phyloP scores from a whole-genome alignment of 2,113 vertebrate species.

The Agelaius phoeniceus region DNA sequence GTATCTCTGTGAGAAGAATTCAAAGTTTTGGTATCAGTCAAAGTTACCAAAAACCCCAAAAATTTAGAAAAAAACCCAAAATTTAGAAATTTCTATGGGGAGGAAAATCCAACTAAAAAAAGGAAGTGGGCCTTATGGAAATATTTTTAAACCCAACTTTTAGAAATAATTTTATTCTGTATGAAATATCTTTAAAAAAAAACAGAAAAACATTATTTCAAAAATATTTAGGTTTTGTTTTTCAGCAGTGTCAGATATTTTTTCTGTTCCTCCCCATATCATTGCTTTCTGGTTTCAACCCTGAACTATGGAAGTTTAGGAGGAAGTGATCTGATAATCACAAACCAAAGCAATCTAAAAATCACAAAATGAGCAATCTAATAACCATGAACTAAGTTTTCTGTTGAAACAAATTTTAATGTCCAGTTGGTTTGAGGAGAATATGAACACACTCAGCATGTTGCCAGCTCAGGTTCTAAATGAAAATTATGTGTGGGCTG shows the following conservation, averaged over 20 bases:
- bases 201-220: not conserved
- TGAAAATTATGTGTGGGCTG: not conserved
- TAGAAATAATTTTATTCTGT: not conserved
- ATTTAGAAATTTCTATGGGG: not conserved
- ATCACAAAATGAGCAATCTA: not conserved
- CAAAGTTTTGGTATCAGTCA: not conserved
- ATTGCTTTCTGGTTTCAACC: not conserved
- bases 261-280: not conserved
- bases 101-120: not conserved
- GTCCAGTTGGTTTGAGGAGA: not conserved
- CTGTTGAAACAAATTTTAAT: not conserved
- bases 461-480: not conserved
- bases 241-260: not conserved
- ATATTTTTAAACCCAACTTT: not conserved
- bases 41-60: not conserved
- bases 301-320: not conserved
- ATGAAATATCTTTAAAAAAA: not conserved
- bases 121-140: not conserved
- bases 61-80: not conserved
- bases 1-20: not conserved
- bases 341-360: not conserved
- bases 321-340: not conserved
- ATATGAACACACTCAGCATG: accelerated
- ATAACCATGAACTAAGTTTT: not conserved
- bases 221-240: not conserved